These are phyloP conservation scores for Ctena decussata DNA, from an alignment of 2,888 invertebrate species.

Conservation along the genomic window DNA sequence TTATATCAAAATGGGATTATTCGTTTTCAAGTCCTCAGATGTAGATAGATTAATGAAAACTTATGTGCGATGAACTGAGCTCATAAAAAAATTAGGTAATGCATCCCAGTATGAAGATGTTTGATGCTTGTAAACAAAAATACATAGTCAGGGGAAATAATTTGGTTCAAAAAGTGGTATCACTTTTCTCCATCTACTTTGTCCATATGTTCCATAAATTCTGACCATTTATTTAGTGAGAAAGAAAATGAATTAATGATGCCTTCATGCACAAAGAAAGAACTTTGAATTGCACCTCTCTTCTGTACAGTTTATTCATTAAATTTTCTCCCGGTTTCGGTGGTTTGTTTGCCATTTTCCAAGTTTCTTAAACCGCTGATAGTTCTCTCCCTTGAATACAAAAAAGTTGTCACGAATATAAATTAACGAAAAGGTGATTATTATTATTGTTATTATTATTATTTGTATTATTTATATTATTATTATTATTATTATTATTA, in stretches of 20 bases:
- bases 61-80: too few relatives aligned
- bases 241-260: too few relatives aligned
- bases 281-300: conserved; percentile 26
- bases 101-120: too few relatives aligned
- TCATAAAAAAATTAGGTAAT: too few relatives aligned
- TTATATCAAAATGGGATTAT: too few relatives aligned
- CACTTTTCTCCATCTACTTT: too few relatives aligned
- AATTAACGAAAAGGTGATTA: background rate
- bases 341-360: conserved; percentile 49
- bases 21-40: too few relatives aligned
- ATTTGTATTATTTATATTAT: background rate
- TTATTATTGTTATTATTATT: conserved; percentile 2
- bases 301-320: conserved; percentile 46
- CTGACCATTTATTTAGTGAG: too few relatives aligned
- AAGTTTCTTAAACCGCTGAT: background rate
- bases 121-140: too few relatives aligned
- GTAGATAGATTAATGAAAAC: too few relatives aligned
- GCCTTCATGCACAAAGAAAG: background rate
- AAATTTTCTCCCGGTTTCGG: conserved; percentile 37
- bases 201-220: too few relatives aligned
- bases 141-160: background rate
- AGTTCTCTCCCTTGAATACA: background rate
- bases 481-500: background rate
- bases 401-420: background rate
- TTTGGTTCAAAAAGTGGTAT: too few relatives aligned